Conservation (phyloP, 2,113 vertebrate species). For the Calonectris borealis region DNA sequence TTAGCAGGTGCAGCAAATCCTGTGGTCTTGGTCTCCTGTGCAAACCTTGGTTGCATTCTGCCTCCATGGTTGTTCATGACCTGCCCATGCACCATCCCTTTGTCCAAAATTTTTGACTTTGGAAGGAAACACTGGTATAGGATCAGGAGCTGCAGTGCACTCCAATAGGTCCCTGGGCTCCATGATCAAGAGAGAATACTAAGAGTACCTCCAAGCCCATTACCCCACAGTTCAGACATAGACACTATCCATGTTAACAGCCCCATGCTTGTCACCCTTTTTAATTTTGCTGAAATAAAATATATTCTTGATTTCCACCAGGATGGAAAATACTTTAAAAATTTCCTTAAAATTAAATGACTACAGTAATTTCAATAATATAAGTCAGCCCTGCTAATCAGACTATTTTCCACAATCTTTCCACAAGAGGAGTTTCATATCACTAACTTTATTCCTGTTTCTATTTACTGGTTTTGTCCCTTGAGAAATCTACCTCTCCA, state of each 20-base stretch:
- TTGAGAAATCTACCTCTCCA: not conserved
- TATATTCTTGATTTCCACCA: not conserved
- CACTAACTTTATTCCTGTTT: not conserved
- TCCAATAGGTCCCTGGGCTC: not conserved
- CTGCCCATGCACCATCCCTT: not conserved
- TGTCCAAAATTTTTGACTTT: not conserved
- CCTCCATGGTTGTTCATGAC: not conserved
- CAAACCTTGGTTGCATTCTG: not conserved
- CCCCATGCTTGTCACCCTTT: not conserved
- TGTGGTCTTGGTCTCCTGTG: not conserved
- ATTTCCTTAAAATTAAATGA: not conserved
- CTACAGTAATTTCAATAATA: not conserved
- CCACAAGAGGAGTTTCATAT: not conserved
- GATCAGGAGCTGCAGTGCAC: not conserved
- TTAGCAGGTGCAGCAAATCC: not conserved
- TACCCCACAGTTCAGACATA: not conserved
- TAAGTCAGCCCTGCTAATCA: not conserved
- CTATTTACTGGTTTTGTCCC: not conserved
- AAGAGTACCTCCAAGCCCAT: not conserved
- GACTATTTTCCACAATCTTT: not conserved
- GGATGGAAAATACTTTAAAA: not conserved
- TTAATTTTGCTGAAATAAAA: not conserved
- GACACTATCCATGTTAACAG: not conserved
- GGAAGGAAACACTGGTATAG: not conserved
- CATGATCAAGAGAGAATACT: not conserved